These are phyloP conservation scores for Caracal caracal DNA, from an alignment of 2,113 vertebrate genomes.

Conservation along the genomic window DNA sequence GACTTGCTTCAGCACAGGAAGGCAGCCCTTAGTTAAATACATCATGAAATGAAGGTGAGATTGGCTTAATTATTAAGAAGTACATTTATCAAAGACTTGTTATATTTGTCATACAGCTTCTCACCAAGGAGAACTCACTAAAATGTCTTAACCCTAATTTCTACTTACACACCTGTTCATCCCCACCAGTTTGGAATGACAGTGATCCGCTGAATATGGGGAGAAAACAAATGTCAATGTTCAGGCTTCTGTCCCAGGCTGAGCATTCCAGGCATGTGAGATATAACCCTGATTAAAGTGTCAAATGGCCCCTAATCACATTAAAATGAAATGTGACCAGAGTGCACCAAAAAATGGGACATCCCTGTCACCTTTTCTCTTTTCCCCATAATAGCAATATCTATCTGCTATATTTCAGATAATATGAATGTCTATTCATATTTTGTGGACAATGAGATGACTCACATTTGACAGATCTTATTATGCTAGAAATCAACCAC, in stretches of 20 bases:
- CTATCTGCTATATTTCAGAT: constrained; percentile 70
- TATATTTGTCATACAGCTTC: neutral
- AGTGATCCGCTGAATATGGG: neutral
- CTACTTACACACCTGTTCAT: neutral
- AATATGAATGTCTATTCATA: constrained; percentile 79
- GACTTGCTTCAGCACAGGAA: neutral
- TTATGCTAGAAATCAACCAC: constrained; percentile 75
- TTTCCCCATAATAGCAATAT: constrained; percentile 77
- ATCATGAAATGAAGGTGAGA: neutral
- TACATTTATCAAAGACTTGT: neutral
- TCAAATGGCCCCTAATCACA: constrained; percentile 72
- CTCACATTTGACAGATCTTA: constrained; percentile 82
- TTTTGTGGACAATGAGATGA: constrained; percentile 69
- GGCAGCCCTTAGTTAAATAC: neutral
- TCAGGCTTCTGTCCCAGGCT: constrained; percentile 16
- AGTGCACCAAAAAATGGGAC: constrained; percentile 56
- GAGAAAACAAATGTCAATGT: constrained; percentile 26
- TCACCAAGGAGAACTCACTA: neutral
- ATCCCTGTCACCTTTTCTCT: constrained; percentile 76
- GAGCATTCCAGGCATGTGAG: constrained; percentile 40
- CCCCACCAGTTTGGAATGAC: neutral
- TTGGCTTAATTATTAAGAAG: constrained; percentile 6
- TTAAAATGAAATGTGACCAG: constrained; percentile 80
- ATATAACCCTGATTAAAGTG: constrained; percentile 79
- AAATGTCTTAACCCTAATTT: constrained; percentile 22